A percentile compares a stretch with the other conserved stretches of the same genome.
Conservation (phyloP, 2,113 vertebrate species). For the Crypturellus undulatus region DNA sequence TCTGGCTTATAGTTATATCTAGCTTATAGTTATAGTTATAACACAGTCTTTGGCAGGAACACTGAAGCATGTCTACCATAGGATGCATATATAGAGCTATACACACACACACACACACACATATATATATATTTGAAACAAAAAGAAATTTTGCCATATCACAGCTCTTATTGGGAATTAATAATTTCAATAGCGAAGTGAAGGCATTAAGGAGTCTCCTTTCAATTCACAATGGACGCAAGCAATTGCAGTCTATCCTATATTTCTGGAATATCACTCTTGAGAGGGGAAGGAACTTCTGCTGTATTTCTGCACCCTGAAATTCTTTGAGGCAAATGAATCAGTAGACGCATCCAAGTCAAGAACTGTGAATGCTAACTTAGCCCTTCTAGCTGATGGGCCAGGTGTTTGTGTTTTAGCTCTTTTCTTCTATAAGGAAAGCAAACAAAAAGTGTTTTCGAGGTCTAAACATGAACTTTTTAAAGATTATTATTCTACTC, state of each 20-base stretch:
- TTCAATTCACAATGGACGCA: neutral
- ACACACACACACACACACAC: no score
- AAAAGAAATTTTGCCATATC: neutral
- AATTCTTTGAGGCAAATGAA: neutral
- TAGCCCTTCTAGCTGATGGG: neutral
- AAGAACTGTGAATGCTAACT: neutral
- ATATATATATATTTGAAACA: no score
- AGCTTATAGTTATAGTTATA: no score
- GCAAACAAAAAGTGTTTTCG: neutral
- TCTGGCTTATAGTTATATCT: no score
- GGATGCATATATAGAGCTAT: neutral
- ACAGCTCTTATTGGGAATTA: neutral
- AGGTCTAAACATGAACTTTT: neutral
- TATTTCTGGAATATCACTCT: neutral
- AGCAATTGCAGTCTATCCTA: neutral
- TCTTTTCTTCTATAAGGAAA: neutral
- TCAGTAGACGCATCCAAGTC: neutral
- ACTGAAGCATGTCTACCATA: no score
- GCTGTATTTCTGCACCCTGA: neutral
- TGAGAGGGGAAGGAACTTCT: neutral
- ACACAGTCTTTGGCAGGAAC: neutral
- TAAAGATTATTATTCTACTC: neutral
- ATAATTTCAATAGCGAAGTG: neutral
- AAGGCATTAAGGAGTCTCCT: neutral
- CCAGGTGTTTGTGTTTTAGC: neutral